These are phyloP conservation scores for Varroa destructor DNA, from an alignment of 1,140 invertebrate species.

Conservation along the genomic window DNA sequence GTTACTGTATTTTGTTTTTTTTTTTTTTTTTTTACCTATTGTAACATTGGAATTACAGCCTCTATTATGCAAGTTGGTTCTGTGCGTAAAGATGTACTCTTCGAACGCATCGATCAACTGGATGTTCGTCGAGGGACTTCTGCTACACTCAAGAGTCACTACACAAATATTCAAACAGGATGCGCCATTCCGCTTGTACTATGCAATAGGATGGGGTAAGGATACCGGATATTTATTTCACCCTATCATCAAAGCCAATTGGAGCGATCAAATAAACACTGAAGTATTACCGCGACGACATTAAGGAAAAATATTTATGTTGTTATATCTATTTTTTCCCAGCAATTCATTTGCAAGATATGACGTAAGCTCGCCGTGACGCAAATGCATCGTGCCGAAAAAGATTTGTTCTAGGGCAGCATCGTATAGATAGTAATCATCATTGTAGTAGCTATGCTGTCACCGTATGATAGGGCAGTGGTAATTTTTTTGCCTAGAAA, in stretches of 20 bases:
- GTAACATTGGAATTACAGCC: slow-evolving; percentile 36
- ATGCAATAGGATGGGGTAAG: slow-evolving; percentile 47
- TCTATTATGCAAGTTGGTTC: slow-evolving; percentile 43
- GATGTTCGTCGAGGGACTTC: slow-evolving; percentile 49
- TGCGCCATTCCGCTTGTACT: slow-evolving; percentile 43
- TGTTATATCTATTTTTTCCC: too few relatives aligned
- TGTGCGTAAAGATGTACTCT: slow-evolving; percentile 43
- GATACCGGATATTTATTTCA: slow-evolving; percentile 10
- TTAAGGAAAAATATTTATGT: too few relatives aligned
- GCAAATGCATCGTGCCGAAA: too few relatives aligned
- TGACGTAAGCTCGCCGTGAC: too few relatives aligned
- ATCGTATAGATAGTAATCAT: too few relatives aligned
- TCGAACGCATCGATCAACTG: slow-evolving; percentile 46
- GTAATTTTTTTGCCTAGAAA: too few relatives aligned
- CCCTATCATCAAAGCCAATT: not conserved
- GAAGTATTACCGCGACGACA: not conserved
- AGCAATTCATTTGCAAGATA: too few relatives aligned
- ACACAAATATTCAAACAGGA: slow-evolving; percentile 41
- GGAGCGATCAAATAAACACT: not conserved
- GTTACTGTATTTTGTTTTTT: too few relatives aligned
- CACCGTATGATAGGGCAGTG: too few relatives aligned
- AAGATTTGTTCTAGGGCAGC: too few relatives aligned
- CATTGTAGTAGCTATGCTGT: too few relatives aligned
- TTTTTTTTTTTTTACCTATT: not conserved
- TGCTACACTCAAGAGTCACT: slow-evolving; percentile 42